Evolutionary conservation across 2,888 invertebrate genomes (phyloP).

Genomic region (Pterobdella sp.): DNA sequence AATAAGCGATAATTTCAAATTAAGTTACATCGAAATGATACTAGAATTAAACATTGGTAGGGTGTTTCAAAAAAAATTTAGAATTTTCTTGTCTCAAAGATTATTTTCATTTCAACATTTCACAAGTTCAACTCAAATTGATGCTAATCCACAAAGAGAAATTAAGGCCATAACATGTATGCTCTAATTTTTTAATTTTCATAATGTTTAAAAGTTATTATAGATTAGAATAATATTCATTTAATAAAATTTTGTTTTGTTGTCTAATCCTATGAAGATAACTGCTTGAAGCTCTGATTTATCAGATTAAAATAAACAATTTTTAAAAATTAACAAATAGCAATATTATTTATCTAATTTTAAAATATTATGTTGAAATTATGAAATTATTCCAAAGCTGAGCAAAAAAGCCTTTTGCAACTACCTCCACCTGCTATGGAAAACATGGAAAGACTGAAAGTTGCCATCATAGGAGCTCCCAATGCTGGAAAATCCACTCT

Average conservation of each 20-base stretch:
- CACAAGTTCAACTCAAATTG: background rate
- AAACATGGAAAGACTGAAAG: constrained; percentile 41
- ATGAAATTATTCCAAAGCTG: too few species aligned
- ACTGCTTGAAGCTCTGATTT: too few species aligned
- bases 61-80: background rate
- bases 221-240: background rate
- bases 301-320: too few species aligned
- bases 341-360: too few species aligned
- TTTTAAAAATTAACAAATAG: too few species aligned
- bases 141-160: background rate
- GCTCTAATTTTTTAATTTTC: background rate
- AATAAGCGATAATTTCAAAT: too few species aligned
- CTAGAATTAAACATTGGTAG: background rate
- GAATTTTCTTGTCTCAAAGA: background rate
- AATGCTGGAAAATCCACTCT: constrained; percentile 93
- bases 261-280: too few species aligned
- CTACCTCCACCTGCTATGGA: constrained; percentile 41
- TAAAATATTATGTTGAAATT: too few species aligned
- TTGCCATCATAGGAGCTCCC: constrained; percentile 82
- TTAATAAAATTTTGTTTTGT: too few species aligned
- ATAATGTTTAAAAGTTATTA: background rate
- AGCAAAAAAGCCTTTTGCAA: constrained; percentile 25
- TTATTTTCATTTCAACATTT: background rate
- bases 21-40: too few species aligned
- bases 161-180: background rate